Evolutionary conservation across 2,797 vertebrate genomes (phyloP), one percentile per base, ranked within the genome.

Genomic region (Cynodonichthys magdalenae): DNA sequence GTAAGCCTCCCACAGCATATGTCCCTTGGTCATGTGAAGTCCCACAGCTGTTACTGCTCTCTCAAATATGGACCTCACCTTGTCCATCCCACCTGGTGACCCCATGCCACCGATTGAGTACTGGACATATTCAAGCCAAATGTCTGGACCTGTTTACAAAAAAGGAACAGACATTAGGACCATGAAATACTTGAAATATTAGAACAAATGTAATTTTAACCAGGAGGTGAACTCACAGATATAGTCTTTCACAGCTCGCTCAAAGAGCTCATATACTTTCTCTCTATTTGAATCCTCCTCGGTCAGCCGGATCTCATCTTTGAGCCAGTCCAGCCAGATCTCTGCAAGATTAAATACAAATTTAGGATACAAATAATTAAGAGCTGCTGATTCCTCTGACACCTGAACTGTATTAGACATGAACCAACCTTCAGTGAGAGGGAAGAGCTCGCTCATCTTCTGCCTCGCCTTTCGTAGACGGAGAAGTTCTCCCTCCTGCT

Each of bases 401-500:
- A 1, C 15, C 3, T 42, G 28, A 49, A 45, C 9, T 4, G 0
- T 3, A 17, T 19, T 0, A 52, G 29, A 63, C 12, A 42, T 31
- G 20, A 31, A 84, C 90, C 15, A 71, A 99, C 98, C 97, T 97
- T 99, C 97, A 0, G 98, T 99, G 63, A 99, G 89, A 0, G 98
- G 98, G 54, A 99, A 99, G 69, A 98, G 94, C 50, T 99, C 96
- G 0, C 96, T 96, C 98, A 99, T 99, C 87, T 98, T 98, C 92
- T 98, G 95, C 45, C 97, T 94, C 29, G 97, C 98, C 69, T 90
- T 90, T 53, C 95, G 87, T 70, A 99, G 88, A 66, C 93, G 94
- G 55, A 91, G 63, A 54, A 98, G 89, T 74, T 99, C 96, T 15
- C 95, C 96, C 69, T 97, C 96, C 74, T 98, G 95, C 59, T 95